Evolutionary conservation across 1,140 invertebrate genomes (phyloP).

Genomic region (Triops cancriformis): DNA sequence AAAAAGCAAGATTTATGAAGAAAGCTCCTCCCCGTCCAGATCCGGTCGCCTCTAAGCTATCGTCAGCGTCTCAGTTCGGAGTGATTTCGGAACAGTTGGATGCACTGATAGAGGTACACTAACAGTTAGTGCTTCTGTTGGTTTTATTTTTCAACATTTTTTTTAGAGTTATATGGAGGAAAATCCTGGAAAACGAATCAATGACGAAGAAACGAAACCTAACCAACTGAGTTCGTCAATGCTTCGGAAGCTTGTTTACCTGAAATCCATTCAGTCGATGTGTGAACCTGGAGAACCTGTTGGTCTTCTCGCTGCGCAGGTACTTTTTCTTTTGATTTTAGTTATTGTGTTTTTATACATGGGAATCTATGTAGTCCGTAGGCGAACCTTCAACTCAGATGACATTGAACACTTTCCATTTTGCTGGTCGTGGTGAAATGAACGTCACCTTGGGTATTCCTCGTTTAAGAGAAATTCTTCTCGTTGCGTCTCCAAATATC

Average conservation of each 20-base stretch:
- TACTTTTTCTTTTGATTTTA: constrained; percentile 32
- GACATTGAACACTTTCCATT: constrained; percentile 99
- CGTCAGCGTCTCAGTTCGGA: constrained; percentile 66
- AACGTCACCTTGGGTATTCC: constrained; percentile 98
- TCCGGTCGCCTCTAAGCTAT: constrained; percentile 58
- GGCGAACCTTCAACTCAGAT: constrained; percentile 99
- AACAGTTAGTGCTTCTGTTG: background rate
- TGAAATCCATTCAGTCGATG: constrained; percentile 65
- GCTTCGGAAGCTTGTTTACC: constrained; percentile 54
- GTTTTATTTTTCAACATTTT: constrained; percentile 51
- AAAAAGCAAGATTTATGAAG: constrained; percentile 31
- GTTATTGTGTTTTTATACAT: background rate
- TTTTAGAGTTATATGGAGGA: constrained; percentile 55
- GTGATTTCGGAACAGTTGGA: constrained; percentile 44
- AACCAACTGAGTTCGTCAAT: constrained; percentile 28
- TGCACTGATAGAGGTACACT: constrained; percentile 30
- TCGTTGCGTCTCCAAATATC: constrained; percentile 84
- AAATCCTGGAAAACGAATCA: constrained; percentile 29
- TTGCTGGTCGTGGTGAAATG: constrained; percentile 99
- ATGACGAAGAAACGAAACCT: constrained; percentile 40
- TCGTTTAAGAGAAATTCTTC: constrained; percentile 89
- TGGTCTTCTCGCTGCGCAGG: constrained; percentile 82
- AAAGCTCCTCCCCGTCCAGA: constrained; percentile 42
- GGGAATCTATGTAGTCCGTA: constrained; percentile 55
- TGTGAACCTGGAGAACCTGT: constrained; percentile 90